Base-by-base conservation (phyloP, 2,797 vertebrate species). In the Schizopygopsis pylzovi region DNA sequence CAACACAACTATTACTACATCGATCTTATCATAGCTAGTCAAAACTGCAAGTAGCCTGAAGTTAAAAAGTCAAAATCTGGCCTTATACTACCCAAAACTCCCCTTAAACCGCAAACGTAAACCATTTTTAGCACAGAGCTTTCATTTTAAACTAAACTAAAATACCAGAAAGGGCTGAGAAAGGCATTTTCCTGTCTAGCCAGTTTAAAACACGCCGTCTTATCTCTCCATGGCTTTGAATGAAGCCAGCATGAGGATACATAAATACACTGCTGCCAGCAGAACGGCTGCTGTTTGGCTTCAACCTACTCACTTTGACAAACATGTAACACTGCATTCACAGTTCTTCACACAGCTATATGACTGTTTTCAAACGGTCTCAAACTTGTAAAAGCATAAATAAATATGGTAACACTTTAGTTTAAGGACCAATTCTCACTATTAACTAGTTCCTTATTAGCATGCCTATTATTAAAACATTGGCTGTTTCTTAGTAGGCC, bases 161-260 rank as follows among this genome's bases (percentile, higher is more conserved):
- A 86, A 73, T 88, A 91, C 84, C 73, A 85, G 86, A 83, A 67
- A 72, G 33, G 25, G 12, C 73, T 49, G 41, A 84, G 76, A 81
- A 84, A 84, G 86, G 65, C 81, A 49, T 90, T 90, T 83, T 92
- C 91, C 90, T 89, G 92, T 88, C 80, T 5, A 68, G 70, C 54
- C 54, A 81, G 79, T 33, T 39, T 89, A 88, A 87, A 61, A 56
- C 54, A 0, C 0, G 0, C 47, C 90, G 93, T 93, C 92, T 89
- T 91, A 71, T 90, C 89, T 45, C 82, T 88, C 85, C 90, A 88
- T 89, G 88, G 83, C 91, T 72, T 88, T 90, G 89, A 92, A 90
- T 43, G 76, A 84, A 71, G 91, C 91, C 92, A 93, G 81, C 59
- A 79, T 45, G 82, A 20, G 81, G 88, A 56, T 92, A 80, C 87